phyloP scores from a whole-genome alignment of 2,888 invertebrate species.

The Thymelicus sylvestris region DNA sequence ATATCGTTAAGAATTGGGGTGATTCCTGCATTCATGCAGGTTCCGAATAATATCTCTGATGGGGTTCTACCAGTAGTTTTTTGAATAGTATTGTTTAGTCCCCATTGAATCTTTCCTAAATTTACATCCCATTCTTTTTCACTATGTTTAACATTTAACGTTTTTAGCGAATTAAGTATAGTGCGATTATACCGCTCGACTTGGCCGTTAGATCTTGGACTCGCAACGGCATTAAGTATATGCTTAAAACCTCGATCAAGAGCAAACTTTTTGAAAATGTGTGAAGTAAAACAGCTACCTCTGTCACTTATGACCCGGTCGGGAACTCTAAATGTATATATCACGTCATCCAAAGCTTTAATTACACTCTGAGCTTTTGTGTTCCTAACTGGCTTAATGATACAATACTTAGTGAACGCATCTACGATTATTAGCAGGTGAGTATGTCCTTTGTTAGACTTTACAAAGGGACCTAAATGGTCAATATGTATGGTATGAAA shows the following conservation, averaged over 20 bases:
- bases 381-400: neutral
- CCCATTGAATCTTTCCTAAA: slow-evolving; percentile 7
- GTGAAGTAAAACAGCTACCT: neutral
- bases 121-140: slow-evolving; percentile 3
- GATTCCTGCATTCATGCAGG: slow-evolving; percentile 10
- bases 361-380: neutral
- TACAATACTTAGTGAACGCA: neutral
- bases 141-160: no score
- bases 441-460: neutral
- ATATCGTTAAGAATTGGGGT: slow-evolving; percentile 18
- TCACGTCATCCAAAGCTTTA: neutral
- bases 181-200: slow-evolving; percentile 37
- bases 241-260: slow-evolving; percentile 38
- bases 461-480: slow-evolving; percentile 2
- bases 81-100: neutral
- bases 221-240: slow-evolving; percentile 38
- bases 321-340: neutral
- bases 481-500: neutral
- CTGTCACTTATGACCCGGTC: neutral
- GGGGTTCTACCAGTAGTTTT: slow-evolving; percentile 4
- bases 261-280: slow-evolving; percentile 19
- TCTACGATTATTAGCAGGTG: neutral
- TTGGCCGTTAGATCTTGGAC: slow-evolving; percentile 39
- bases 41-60: neutral
- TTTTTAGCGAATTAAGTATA: slow-evolving; percentile 34